Conservation (phyloP, 2,888 invertebrate species). For the Laothoe populi region DNA sequence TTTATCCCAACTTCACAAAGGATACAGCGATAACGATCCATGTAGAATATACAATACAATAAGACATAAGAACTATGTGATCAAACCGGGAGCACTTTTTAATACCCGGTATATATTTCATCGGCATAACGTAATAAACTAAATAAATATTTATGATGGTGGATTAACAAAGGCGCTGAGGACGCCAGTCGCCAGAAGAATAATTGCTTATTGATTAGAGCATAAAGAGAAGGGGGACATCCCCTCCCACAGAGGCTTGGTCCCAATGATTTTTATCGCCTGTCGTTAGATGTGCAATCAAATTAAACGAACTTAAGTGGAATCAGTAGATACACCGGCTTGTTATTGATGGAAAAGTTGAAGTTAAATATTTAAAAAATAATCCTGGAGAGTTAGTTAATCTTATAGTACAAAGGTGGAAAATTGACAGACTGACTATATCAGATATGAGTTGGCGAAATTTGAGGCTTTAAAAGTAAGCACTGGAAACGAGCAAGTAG, state of each 20-base stretch:
- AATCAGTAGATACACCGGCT: neutral
- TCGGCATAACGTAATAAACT: conserved; percentile 7
- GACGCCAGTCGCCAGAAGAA: conserved; percentile 8
- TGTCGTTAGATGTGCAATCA: conserved; percentile 20
- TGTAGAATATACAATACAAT: neutral
- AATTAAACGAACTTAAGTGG: conserved; percentile 13
- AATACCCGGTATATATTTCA: neutral
- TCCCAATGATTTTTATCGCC: conserved; percentile 14
- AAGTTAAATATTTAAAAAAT: too few species aligned
- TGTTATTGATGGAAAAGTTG: neutral
- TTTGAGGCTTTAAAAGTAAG: too few species aligned
- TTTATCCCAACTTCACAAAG: neutral
- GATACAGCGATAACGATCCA: neutral
- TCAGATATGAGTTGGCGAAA: too few species aligned
- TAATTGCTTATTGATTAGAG: conserved; percentile 21
- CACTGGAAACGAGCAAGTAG: too few species aligned
- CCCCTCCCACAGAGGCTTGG: neutral
- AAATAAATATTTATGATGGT: conserved; percentile 16
- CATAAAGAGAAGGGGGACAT: neutral
- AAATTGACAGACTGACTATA: too few species aligned
- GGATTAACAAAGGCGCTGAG: neutral
- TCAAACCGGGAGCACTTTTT: neutral
- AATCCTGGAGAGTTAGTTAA: too few species aligned
- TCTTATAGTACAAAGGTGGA: too few species aligned
- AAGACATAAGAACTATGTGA: neutral